Percentiles rank a stretch among this genome's conserved stretches.
Conservation (phyloP, 2,888 invertebrate genomes). For the Coleophora deauratella region DNA sequence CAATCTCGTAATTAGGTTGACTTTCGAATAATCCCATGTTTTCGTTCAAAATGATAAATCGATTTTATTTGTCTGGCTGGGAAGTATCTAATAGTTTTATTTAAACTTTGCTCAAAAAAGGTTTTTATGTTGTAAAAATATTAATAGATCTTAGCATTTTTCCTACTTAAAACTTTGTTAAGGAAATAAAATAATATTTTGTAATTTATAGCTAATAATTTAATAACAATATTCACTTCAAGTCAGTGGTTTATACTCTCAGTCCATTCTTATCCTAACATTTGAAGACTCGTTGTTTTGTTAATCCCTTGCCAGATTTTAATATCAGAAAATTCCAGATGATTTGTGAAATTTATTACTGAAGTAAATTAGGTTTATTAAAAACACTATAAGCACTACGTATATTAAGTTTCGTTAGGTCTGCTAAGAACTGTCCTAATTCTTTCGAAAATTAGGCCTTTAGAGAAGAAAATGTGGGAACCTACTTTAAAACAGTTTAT, state of each 20-base stretch:
- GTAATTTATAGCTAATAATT: conserved; percentile 19
- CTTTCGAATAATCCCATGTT: conserved; percentile 35
- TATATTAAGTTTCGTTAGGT: conserved; percentile 57
- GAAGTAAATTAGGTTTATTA: conserved; percentile 46
- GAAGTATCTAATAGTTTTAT: conserved; percentile 47
- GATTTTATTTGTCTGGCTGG: conserved; percentile 55
- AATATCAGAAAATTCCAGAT: conserved; percentile 38
- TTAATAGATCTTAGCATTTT: conserved; percentile 45
- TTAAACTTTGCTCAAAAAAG: conserved; percentile 60
- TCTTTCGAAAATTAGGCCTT: conserved; percentile 47
- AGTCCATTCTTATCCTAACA: conserved; percentile 14
- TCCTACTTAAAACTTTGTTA: conserved; percentile 15
- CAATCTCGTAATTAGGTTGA: conserved; percentile 62
- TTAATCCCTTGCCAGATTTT: conserved; percentile 62
- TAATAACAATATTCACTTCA: background rate
- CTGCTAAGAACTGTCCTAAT: conserved; percentile 46
- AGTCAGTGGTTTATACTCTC: conserved; percentile 1
- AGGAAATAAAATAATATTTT: no score
- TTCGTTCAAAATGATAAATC: conserved; percentile 42
- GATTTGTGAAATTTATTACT: conserved; percentile 44
- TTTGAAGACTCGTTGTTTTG: conserved; percentile 8
- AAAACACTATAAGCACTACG: conserved; percentile 19
- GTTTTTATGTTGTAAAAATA: conserved; percentile 55
- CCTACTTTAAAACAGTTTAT: conserved; percentile 61
- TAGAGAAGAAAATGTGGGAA: conserved; percentile 46